Evolutionary conservation across 2,113 vertebrate genomes (phyloP).

Genomic region (Protobothrops mucrosquamatus): DNA sequence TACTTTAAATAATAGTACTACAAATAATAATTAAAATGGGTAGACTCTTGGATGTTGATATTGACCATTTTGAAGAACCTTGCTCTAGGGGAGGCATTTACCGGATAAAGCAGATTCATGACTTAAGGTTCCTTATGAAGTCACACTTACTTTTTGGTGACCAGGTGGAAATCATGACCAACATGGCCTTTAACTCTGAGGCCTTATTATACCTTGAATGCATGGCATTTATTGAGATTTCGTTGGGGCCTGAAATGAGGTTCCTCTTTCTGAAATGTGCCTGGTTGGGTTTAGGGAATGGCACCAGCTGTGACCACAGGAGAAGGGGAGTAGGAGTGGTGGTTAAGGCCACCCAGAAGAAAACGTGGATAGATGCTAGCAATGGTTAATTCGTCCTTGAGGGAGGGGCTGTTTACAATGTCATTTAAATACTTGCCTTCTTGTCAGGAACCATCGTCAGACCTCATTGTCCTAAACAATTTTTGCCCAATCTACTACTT

Average conservation of each 20-base stretch:
- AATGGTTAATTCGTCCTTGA: background rate
- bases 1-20: background rate
- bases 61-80: background rate
- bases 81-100: background rate
- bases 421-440: too few species aligned
- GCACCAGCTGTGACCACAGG: background rate
- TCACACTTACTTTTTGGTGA: background rate
- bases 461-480: background rate
- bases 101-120: background rate
- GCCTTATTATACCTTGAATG: background rate
- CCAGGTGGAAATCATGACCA: background rate
- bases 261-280: background rate
- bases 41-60: background rate
- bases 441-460: background rate
- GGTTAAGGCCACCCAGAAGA: background rate
- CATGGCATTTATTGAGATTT: too few species aligned
- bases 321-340: background rate
- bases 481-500: too few species aligned
- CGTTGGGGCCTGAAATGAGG: background rate
- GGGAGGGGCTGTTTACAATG: background rate
- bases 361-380: background rate
- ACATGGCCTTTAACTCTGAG: background rate
- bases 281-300: background rate
- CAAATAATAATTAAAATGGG: background rate
- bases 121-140: background rate